Evolutionary conservation across 2,113 vertebrate species (phyloP), one percentile per base, ranked within the genome.

Genomic region (Onychostruthus taczanowskii): DNA sequence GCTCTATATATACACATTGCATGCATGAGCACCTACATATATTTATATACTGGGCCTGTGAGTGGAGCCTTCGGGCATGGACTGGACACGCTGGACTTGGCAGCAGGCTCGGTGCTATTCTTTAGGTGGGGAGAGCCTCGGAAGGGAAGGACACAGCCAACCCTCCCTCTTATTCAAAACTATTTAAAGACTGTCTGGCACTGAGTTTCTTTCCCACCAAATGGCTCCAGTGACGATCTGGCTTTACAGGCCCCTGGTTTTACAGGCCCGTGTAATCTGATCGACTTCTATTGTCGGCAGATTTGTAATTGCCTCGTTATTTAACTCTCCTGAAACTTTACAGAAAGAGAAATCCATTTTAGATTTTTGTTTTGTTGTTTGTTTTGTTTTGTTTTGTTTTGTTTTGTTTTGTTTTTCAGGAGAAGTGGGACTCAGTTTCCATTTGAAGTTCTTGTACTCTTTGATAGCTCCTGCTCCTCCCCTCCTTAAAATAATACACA

Each of bases 201-300:
- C 70, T 52, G 74, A 84, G 44, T 75, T 90, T n/a, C 94, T 95
- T 96, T 97, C 96, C 93, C 95, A 97, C 95, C 95, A 92, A 97
- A 64, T 13, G 83, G 92, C 88, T 74, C 79, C 94, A 75, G 76
- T 73, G 92, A 94, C 23, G 28, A 82, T 89, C 92, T 89, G 83
- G 68, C 83, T 92, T 79, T 94, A 43, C 78, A 81, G 92, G 92
- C 16, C n/a, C n/a, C 92, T 87, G 76, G 68, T 73, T 92, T 79
- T 93, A 55, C 78, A 81, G 94, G 92, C 94, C 83, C 16, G 2
- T 52, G 90, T 96, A 95, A 96, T 97, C 95, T 96, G 94, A 97
- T 95, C 90, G 11, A 20, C 76, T 55, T 84, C 92, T 89, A 96
- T 96, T 97, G 95, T 97, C 69, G 94, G 76, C 62, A 89, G 92